Conservation (phyloP, 1,140 invertebrate genomes). For the Papilio xuthus region DNA sequence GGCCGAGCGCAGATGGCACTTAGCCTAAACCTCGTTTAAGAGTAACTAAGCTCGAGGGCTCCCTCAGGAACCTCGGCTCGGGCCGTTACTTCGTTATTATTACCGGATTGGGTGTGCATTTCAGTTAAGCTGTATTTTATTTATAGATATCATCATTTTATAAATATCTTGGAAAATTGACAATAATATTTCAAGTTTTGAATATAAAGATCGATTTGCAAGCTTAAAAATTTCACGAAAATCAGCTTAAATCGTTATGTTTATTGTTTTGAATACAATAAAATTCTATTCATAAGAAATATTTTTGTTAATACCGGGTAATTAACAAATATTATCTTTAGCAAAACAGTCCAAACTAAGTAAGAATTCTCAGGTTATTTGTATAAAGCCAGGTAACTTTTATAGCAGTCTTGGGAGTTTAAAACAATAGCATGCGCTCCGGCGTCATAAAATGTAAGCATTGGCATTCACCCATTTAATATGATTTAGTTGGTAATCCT, state of each 20-base stretch:
- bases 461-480: not conserved
- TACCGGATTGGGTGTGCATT: no score
- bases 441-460: slow-evolving; percentile 3
- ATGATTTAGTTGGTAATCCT: not conserved
- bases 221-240: not conserved
- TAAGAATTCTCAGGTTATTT: not conserved
- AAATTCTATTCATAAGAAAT: not conserved
- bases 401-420: not conserved
- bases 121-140: not conserved
- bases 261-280: not conserved
- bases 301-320: not conserved
- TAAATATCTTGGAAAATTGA: not conserved
- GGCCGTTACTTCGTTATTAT: no score
- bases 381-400: not conserved
- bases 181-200: not conserved
- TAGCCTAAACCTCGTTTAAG: no score
- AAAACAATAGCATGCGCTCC: not conserved
- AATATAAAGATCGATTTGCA: no score
- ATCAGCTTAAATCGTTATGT: not conserved
- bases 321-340: not conserved
- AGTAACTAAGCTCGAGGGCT: no score
- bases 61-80: no score
- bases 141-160: no score
- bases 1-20: no score
- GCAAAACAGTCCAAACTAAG: no score